Base-by-base conservation (phyloP, 2,888 invertebrate species). In the Drosophila prostipennis region DNA sequence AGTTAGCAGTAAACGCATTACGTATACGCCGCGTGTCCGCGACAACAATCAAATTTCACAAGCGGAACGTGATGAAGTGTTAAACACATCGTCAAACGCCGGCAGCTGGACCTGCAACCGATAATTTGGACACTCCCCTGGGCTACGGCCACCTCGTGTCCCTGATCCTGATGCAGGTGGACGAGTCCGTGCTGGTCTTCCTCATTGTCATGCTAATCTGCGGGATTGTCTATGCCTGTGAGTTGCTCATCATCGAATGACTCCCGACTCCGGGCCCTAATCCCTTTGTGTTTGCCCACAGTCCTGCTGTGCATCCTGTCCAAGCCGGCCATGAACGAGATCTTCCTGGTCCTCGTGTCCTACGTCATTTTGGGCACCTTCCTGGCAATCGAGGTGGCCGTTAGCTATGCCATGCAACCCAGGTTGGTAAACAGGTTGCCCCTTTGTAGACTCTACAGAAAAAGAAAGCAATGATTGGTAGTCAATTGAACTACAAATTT, bases 251-350 rank as follows among this genome's bases (percentile, higher is more conserved):
- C 36, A 8, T 23, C 19, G 43, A 13, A 13, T 58, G 72, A 34
- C 51, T 39, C 14, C 14, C 29, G 39, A 36, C 32, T 34, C 36
- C 36, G 39, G 36, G 13, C 11, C 8, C 60, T 63, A 53, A 53
- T 51, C 52, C 59, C 77, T 64, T 46, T 46, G 54, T 48, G 23
- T 49, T 72, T 36, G 36, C 36, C 40, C 39, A 51, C 80, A 92
- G 96, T 95, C 87, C 92, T 96, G 54, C 93, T 96, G 76, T 95
- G 94, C 52, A 95, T 96, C 79, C 94, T 97, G 74, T 94, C 96
- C 61, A 94, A 97, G 74, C 96, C 96, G 29, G 96, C 96, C 13
- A 96, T 97, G 93, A 97, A 97, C 92, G 97, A 97, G 92, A 95
- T 97, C 74, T 96, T 97, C 92, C 93, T 98, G 57, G 94, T 96